Conservation (phyloP, 2,113 vertebrate species). For the Rhodinocichla rosea region DNA sequence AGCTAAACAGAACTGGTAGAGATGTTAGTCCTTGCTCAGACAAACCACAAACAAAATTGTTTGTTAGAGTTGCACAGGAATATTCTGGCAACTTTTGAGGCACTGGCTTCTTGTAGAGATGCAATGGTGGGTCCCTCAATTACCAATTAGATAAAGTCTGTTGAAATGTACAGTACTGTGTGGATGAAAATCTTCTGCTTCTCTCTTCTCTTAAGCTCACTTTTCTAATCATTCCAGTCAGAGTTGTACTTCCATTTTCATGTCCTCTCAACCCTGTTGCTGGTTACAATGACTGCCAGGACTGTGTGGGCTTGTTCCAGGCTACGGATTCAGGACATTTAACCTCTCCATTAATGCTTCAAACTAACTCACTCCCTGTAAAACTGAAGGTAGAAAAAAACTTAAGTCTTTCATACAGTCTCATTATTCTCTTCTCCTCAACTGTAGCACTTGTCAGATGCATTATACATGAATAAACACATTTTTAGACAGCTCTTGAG, state of each 20-base stretch:
- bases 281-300: background rate
- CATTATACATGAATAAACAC: slow-evolving; percentile 66
- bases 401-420: background rate
- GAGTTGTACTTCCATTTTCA: background rate
- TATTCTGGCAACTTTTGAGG: background rate
- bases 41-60: background rate
- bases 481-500: slow-evolving; percentile 64
- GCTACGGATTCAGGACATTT: background rate
- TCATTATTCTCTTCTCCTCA: slow-evolving; percentile 59
- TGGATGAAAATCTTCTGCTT: background rate
- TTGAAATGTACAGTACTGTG: background rate
- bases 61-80: background rate
- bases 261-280: background rate
- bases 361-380: slow-evolving; percentile 7
- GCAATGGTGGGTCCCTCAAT: background rate
- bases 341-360: slow-evolving; percentile 40
- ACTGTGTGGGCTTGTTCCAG: slow-evolving; percentile 11
- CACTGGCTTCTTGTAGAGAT: background rate
- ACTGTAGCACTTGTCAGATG: slow-evolving; percentile 47
- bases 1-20: background rate
- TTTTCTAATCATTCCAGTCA: background rate
- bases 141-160: background rate
- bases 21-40: background rate
- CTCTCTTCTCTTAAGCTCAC: background rate
- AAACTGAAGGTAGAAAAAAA: background rate